Base-by-base conservation (phyloP, 2,888 invertebrate genomes). In the Pyrrhia umbra region DNA sequence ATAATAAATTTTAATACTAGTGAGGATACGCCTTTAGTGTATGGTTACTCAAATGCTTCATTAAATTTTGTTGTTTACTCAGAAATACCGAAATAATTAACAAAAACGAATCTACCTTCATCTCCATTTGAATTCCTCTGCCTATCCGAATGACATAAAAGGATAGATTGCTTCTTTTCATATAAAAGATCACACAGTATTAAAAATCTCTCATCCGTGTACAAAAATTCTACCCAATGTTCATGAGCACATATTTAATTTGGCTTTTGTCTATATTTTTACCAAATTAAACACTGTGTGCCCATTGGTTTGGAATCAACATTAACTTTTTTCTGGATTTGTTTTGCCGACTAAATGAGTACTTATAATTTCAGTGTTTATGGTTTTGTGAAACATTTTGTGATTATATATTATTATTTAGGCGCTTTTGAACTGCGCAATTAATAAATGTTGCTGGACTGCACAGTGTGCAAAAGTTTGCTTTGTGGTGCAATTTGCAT, bases 191-290 rank as follows among this genome's bases (percentile, higher is more conserved):
- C 58, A 58, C 23, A 67, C 21, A 25, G 45, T 50, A 58, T 58
- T 70, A 34, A 63, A 54, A 75, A 25, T n/a, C 50, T 15, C 42
- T 72, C 63, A 46, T 15, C 49, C 39, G 27, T 57, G n/a, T 9
- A 27, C n/a, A 25, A 25, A 68, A 37, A 50, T 54, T 40, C 34
- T 34, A 8, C 13, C 21, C 40, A 45, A 4, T n/a, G n/a, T 20
- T 37, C 23, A 43, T 58, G 30, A 40, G 27, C 34, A 57, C n/a
- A 63, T 43, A 61, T 37, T 42, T 43, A 55, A 72, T 70, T 52
- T 47, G 3, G 6, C 55, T 45, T 75, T 70, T 70, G 64, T 72
- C 46, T 75, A 55, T 20, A 25, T 63, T 51, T 68, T 46, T 63
- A 37, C 20, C 23, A 51, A 75, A 75, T 69, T 70, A 55, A 50